These are phyloP conservation scores for Xenopus petersii DNA, from an alignment of 2,797 vertebrate genomes.

Conservation along the genomic window DNA sequence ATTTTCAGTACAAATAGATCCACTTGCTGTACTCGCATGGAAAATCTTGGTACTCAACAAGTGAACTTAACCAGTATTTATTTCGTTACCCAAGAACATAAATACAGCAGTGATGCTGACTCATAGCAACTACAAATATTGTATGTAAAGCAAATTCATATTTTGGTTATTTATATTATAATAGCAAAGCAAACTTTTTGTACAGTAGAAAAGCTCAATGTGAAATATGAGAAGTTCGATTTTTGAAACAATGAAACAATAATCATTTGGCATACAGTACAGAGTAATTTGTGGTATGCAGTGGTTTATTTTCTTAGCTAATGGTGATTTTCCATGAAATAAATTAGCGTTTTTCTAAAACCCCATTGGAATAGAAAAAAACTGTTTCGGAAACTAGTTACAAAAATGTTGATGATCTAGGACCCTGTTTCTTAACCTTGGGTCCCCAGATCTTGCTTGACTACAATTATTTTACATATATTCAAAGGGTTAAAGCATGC, in stretches of 20 bases:
- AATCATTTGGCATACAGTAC: background rate
- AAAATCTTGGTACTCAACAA: too few relatives aligned
- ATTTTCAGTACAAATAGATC: too few relatives aligned
- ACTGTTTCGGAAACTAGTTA: background rate
- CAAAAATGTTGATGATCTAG: background rate
- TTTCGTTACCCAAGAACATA: too few relatives aligned
- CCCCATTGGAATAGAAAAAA: background rate
- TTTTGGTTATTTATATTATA: too few relatives aligned
- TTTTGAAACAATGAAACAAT: background rate
- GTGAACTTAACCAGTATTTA: too few relatives aligned
- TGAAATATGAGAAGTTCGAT: background rate
- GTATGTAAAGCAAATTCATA: too few relatives aligned
- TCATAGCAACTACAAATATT: too few relatives aligned
- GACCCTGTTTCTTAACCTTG: too few relatives aligned
- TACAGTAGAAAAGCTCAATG: background rate
- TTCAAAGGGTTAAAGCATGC: too few relatives aligned
- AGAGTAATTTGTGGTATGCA: background rate
- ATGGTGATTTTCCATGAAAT: background rate
- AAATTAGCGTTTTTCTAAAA: background rate
- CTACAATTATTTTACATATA: background rate
- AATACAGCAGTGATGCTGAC: too few relatives aligned
- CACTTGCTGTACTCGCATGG: too few relatives aligned
- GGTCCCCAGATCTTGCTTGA: too few relatives aligned
- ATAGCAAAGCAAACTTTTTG: background rate
- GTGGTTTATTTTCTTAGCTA: background rate